phyloP scores from a whole-genome alignment of 2,888 invertebrate genomes.

The Fragum sueziense region DNA sequence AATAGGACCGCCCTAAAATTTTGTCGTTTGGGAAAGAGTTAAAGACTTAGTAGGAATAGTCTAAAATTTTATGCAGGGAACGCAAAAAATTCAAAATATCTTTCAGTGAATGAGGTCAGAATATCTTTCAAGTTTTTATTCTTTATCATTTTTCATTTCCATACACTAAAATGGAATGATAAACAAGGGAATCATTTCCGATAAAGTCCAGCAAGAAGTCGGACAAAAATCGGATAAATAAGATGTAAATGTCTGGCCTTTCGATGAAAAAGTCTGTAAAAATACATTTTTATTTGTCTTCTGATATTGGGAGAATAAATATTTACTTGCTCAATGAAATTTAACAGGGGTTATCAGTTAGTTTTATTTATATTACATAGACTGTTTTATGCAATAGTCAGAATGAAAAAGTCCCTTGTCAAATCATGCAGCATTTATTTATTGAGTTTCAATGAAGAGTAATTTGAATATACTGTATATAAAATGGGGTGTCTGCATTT shows the following conservation, averaged over 20 bases:
- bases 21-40: too few species aligned
- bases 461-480: conserved; percentile 21
- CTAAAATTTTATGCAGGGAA: too few species aligned
- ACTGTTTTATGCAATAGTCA: conserved; percentile 44
- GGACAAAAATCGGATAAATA: neutral
- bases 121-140: too few species aligned
- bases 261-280: conserved; percentile 22
- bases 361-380: conserved; percentile 51
- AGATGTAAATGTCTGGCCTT: conserved; percentile 12
- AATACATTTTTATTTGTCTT: conserved; percentile 49
- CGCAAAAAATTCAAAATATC: too few species aligned
- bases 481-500: conserved; percentile 22
- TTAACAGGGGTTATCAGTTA: conserved; percentile 44
- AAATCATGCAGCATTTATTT: conserved; percentile 14
- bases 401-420: conserved; percentile 27
- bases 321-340: conserved; percentile 42
- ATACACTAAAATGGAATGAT: too few species aligned
- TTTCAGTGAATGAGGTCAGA: too few species aligned
- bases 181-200: too few species aligned
- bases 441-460: conserved; percentile 17
- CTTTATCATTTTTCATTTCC: too few species aligned
- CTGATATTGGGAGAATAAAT: conserved; percentile 46
- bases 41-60: too few species aligned
- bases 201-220: neutral
- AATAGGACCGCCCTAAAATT: too few species aligned